Conservation (phyloP, 2,113 vertebrate species). For the Illadopsis cleaveri region DNA sequence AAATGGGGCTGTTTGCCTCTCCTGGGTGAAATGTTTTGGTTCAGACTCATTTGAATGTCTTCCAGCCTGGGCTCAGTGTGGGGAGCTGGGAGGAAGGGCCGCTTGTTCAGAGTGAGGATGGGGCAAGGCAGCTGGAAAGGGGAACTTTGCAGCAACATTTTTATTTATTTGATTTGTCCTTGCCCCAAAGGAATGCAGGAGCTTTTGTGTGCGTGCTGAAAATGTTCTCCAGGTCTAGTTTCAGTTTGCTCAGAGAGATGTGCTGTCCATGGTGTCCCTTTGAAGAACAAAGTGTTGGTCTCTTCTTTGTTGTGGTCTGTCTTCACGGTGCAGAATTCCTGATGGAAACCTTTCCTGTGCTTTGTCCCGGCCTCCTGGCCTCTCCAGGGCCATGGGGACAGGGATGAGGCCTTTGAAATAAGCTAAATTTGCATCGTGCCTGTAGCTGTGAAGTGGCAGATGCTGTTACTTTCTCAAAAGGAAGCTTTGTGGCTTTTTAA, state of each 20-base stretch:
- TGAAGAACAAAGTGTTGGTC: neutral
- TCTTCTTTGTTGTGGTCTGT: neutral
- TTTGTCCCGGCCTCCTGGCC: neutral
- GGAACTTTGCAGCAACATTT: neutral
- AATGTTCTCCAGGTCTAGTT: neutral
- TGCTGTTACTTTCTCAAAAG: conserved; percentile 19
- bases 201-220: neutral
- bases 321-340: neutral
- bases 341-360: neutral
- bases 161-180: neutral
- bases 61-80: neutral
- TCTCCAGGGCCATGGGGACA: neutral
- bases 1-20: neutral
- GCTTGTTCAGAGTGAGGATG: neutral
- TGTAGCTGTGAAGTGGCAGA: conserved; percentile 8
- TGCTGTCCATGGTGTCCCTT: neutral
- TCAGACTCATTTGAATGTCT: neutral
- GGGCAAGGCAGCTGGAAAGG: neutral
- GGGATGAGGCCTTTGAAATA: neutral
- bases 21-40: neutral
- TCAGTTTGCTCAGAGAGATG: neutral
- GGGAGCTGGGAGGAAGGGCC: neutral
- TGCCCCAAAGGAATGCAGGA: neutral
- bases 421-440: neutral
- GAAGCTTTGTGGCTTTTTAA: neutral